Base-by-base conservation (phyloP, 1,140 invertebrate genomes). In the Rhagoletis pomonella region DNA sequence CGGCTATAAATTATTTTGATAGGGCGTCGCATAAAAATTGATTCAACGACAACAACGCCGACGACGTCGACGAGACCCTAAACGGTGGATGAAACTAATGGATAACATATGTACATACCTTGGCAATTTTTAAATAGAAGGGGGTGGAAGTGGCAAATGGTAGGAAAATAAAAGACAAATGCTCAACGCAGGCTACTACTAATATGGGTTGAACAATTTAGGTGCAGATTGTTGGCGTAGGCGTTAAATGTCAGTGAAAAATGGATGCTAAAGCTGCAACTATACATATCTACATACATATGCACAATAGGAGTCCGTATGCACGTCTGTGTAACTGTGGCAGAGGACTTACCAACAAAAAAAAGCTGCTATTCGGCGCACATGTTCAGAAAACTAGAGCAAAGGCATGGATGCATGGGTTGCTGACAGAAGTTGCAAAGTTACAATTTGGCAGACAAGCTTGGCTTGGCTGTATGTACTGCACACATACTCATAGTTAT, bases 1-100 rank as follows among this genome's bases (percentile, higher is more conserved):
- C 50, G 50, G 50, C 50, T 55, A 55, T 55, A 55, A 55, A 55
- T 55, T 55, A 55, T 55, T 55, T 55, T 55, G 50, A 55, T 55
- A 55, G 4, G n/a, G 50, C 50, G 50, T 88, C 88, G 88, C 69
- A 86, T 85, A 88, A 84, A 89, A 69, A 88, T 81, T 88, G 50
- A 88, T 65, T 73, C 58, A 88, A 50, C 64, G 19, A 87, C 67
- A 85, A n/a, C 47, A 85, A 85, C 42, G 58, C 42, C 47, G 17
- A 85, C 17, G 55, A n/a, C 50, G n/a, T n/a, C n/a, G 29, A 65
- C 14, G 29, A 12, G 29, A 29, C 69, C 39, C n/a, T 42, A 42
- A 77, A 77, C 69, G 44, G 42, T 77, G 14, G 39, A 85, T 39
- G 58, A 47, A 84, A 44, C 89, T 59, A 88, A 67, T 85, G 17